A percentile compares a stretch with the other conserved stretches of the same genome.
Conservation (phyloP, 92 coral and sea anemone species). For the Ricordea florida region DNA sequence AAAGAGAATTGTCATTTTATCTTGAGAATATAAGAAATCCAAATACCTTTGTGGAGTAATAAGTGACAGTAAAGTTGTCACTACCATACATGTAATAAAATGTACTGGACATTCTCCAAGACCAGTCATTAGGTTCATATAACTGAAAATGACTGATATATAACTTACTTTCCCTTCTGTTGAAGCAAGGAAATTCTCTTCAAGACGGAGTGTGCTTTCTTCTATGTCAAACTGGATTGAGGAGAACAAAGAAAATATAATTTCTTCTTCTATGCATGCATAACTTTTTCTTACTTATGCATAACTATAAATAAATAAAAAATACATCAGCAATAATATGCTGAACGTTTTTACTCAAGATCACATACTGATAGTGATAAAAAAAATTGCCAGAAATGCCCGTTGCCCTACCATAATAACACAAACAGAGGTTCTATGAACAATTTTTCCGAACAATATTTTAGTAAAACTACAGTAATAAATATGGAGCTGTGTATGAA, state of each 20-base stretch:
- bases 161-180: not conserved
- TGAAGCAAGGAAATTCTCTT: not conserved
- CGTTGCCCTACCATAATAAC: too few relatives aligned
- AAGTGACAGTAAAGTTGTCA: not conserved
- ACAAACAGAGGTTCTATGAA: too few relatives aligned
- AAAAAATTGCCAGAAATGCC: not conserved
- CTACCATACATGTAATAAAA: conserved; percentile 5
- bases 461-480: too few relatives aligned
- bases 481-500: too few relatives aligned
- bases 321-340: not conserved
- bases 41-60: conserved; percentile 10
- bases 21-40: not conserved
- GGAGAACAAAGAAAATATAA: not conserved
- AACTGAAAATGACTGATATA: not conserved
- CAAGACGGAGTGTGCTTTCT: not conserved
- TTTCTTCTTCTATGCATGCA: not conserved
- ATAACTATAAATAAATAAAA: not conserved
- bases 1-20: conserved; percentile 10
- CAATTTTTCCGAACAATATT: too few relatives aligned
- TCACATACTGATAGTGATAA: not conserved
- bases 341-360: conserved; percentile 2
- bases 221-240: conserved; percentile 4
- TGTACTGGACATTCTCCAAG: not conserved
- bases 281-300: conserved; percentile 2
- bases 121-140: conserved; percentile 10